Conservation (phyloP, 1,140 invertebrate genomes). For the Cotesia vestalis region DNA sequence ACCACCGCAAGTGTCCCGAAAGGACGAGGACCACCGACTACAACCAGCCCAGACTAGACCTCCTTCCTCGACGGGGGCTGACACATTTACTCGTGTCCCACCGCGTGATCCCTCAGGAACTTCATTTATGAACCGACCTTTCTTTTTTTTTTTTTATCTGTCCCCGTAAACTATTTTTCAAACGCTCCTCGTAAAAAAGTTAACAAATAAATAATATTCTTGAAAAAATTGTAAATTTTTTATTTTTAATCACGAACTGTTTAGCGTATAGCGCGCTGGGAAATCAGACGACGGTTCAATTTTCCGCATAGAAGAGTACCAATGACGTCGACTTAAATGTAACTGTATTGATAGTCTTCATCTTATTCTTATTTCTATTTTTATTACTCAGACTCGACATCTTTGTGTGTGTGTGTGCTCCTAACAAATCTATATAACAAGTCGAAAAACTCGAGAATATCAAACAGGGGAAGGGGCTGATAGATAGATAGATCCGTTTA, state of each 20-base stretch:
- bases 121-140: conserved; percentile 13
- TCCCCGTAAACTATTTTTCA: too few species aligned
- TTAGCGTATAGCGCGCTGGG: conserved; percentile 14
- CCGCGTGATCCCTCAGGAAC: conserved; percentile 9
- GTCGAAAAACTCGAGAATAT: not conserved
- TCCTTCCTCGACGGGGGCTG: conserved; percentile 16
- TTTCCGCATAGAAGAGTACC: conserved; percentile 35
- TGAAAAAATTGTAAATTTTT: too few species aligned
- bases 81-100: conserved; percentile 12
- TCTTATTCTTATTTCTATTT: not conserved
- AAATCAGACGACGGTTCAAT: conserved; percentile 41
- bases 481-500: conserved; percentile 37
- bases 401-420: too few species aligned
- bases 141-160: too few species aligned
- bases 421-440: not conserved
- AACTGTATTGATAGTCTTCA: conserved; percentile 16
- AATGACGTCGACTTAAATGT: conserved; percentile 9
- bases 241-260: too few species aligned
- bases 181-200: too few species aligned
- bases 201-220: too few species aligned
- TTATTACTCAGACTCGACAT: not conserved
- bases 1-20: conserved; percentile 17
- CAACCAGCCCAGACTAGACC: not conserved
- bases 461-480: not conserved
- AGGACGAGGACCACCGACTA: not conserved